Conservation (phyloP, 2,888 invertebrate species). For the Trichopoda pennipes region DNA sequence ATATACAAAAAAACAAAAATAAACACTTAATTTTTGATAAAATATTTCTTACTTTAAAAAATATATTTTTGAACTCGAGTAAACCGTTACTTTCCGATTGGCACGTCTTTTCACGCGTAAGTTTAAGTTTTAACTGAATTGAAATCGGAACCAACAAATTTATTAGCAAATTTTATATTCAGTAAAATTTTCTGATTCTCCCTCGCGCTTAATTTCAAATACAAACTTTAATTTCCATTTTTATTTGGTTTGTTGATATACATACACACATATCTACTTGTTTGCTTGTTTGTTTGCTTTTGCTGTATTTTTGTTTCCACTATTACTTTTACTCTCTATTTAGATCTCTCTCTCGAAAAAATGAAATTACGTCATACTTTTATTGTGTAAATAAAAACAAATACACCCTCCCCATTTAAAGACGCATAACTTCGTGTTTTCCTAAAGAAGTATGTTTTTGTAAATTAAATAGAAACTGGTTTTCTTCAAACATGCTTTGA, state of each 20-base stretch:
- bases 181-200: constrained; percentile 50
- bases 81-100: constrained; percentile 40
- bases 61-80: constrained; percentile 37
- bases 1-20: background rate
- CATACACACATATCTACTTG: no score
- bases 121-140: constrained; percentile 76
- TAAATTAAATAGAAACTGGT: no score
- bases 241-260: constrained; percentile 17
- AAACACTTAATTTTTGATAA: constrained; percentile 18
- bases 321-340: constrained; percentile 30
- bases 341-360: background rate
- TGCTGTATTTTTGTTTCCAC: constrained; percentile 24
- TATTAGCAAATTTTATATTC: constrained; percentile 52
- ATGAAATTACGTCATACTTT: constrained; percentile 58
- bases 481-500: no score
- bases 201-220: background rate
- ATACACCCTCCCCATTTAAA: no score
- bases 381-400: constrained; percentile 2
- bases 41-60: constrained; percentile 47
- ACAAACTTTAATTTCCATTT: background rate
- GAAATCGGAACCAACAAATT: constrained; percentile 72
- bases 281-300: constrained; percentile 1
- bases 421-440: no score
- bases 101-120: constrained; percentile 75
- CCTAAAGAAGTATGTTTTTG: no score